Base-by-base conservation (phyloP, 2,797 vertebrate species). In the Podarcis siculus region DNA sequence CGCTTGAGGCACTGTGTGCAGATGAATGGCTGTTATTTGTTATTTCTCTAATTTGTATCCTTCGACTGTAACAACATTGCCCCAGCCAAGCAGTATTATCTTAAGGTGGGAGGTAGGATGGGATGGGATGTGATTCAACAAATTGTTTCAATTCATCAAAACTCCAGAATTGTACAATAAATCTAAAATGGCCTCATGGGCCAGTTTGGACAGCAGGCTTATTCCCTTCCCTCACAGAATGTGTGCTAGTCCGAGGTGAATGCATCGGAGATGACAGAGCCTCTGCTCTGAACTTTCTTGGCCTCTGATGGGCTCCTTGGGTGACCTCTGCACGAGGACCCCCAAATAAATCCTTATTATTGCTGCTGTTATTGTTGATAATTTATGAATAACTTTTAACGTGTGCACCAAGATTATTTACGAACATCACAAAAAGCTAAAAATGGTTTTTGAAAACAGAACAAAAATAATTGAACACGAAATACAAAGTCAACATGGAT, bases 91-190 rank as follows among this genome's bases (percentile, higher is more conserved):
- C 85, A 88, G 0, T 35, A 73, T 75, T 87, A 92, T 90, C 83
- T 91, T 91, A 87, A 79, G 64, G 64, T 58, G 66, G 64, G 39
- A 49, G 27, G 55, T 86, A 88, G 21, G 42, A 9, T 42, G 42
- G 88, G 90, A 83, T 89, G 87, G 87, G 55, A 80, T 92, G 90
- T 86, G 89, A 92, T 89, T 76, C 88, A 91, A 94, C 90, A 95
- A 94, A 94, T 93, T 1, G 89, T 86, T 85, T 85, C 87, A 90
- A 89, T 95, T 95, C 93, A 93, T 94, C 91, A 92, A 75, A 81
- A 91, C 92, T 91, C 90, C 58, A 90, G 88, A 95, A 95, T 91
- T 87, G 83, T 93, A 83, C 91, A 91, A 90, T 93, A 94, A 91
- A 94, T 93, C 88, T 92, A 82, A 94, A 95, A 88, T 0, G 0